Evolutionary conservation across 2,113 vertebrate species (phyloP).

Genomic region (Hucho hucho): DNA sequence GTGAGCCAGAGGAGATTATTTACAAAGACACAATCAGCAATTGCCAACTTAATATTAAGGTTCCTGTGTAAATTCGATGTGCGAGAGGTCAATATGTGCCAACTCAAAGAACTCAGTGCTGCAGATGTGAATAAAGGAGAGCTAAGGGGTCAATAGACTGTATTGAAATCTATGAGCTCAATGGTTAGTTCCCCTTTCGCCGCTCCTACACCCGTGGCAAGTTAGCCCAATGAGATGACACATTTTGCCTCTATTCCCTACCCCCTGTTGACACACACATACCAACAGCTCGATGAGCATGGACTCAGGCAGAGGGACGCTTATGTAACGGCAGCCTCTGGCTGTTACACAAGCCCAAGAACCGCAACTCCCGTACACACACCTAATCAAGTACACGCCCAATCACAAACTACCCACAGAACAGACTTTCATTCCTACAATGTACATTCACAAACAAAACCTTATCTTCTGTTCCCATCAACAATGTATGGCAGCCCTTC

Average conservation of each 20-base stretch:
- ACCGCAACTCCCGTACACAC: not conserved
- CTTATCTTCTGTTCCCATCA: too few species aligned
- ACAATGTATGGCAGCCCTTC: too few species aligned
- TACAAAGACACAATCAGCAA: too few species aligned
- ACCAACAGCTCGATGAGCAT: not conserved
- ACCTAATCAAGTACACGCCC: not conserved
- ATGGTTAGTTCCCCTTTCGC: not conserved
- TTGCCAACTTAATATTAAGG: too few species aligned
- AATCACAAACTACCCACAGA: constrained; percentile 1
- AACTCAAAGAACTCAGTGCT: too few species aligned
- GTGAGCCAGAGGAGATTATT: too few species aligned
- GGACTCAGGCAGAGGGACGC: too few species aligned
- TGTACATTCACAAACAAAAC: too few species aligned
- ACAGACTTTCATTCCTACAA: not conserved
- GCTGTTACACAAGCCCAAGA: not conserved
- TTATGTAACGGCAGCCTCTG: too few species aligned
- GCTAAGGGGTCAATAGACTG: not conserved
- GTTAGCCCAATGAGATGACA: constrained; percentile 16
- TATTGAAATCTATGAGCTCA: not conserved
- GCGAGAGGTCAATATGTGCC: too few species aligned
- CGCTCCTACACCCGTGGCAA: not conserved
- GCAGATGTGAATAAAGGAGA: too few species aligned
- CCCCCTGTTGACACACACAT: constrained; percentile 1
- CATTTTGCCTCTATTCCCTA: constrained; percentile 5
- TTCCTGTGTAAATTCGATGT: too few species aligned